These are phyloP conservation scores for Cataglyphis albicans DNA, from an alignment of 2,888 invertebrate species.

Conservation along the genomic window DNA sequence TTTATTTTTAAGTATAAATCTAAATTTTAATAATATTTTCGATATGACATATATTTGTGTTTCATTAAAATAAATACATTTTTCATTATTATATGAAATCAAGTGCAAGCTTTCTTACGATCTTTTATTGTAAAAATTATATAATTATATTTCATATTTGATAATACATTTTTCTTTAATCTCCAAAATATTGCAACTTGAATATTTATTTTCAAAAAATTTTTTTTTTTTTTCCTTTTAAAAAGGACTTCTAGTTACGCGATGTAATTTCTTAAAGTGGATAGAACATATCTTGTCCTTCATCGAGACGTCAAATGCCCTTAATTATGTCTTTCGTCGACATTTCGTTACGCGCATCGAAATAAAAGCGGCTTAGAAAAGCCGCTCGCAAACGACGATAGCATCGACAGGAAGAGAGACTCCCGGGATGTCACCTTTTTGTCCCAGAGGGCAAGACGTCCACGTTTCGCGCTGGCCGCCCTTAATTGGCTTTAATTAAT, in stretches of 20 bases:
- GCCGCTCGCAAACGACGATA: constrained; percentile 9
- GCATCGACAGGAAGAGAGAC: constrained; percentile 55
- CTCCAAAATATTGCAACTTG: background rate
- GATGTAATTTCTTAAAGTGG: constrained; percentile 75
- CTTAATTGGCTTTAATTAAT: constrained; percentile 83
- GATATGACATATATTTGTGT: background rate
- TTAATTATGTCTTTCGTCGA: constrained; percentile 65
- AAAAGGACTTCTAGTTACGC: constrained; percentile 2
- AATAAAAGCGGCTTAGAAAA: constrained; percentile 17
- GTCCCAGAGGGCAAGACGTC: constrained; percentile 61
- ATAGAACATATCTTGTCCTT: constrained; percentile 71
- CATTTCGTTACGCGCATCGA: background rate
- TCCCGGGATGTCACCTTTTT: constrained; percentile 62
- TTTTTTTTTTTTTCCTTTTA: background rate
- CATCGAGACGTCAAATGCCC: constrained; percentile 53
- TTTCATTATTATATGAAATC: background rate
- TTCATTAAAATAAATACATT: background rate
- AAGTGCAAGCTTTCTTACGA: background rate
- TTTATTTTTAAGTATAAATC: background rate
- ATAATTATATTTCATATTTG: background rate
- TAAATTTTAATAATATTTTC: background rate
- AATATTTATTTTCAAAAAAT: background rate
- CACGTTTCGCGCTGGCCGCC: constrained; percentile 73
- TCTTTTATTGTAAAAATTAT: background rate
- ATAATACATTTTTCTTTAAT: background rate